Evolutionary conservation across 2,113 vertebrate genomes (phyloP).

Genomic region (Pelmatolapia mariae): DNA sequence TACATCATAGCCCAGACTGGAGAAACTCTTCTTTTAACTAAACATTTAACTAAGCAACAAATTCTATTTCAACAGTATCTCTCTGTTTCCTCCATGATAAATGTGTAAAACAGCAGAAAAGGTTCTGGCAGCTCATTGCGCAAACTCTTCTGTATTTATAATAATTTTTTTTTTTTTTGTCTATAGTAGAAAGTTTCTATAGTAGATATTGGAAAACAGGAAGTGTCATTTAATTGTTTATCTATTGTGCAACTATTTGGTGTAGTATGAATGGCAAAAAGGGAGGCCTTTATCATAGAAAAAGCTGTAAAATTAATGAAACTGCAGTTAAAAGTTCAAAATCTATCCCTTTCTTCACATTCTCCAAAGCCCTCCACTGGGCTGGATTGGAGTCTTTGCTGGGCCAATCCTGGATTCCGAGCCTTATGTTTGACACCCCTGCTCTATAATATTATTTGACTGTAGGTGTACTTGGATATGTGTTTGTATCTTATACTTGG

Average conservation of each 20-base stretch:
- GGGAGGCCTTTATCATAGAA: not conserved
- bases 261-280: not conserved
- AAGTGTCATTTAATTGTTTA: not conserved
- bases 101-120: not conserved
- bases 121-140: not conserved
- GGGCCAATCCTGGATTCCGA: not conserved
- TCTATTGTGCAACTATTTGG: not conserved
- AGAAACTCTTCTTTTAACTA: not conserved
- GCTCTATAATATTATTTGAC: not conserved
- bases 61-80: not conserved
- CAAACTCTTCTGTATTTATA: not conserved
- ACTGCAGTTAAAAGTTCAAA: not conserved
- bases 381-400: not conserved
- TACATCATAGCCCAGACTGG: not conserved
- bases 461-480: not conserved
- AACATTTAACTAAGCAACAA: not conserved
- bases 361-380: not conserved
- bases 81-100: not conserved
- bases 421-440: not conserved
- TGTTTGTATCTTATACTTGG: not conserved
- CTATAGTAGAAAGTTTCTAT: not conserved
- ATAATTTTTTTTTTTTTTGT: fast-evolving
- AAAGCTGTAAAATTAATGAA: not conserved
- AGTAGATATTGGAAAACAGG: not conserved
- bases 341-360: not conserved